phyloP scores from a whole-genome alignment of 1,140 invertebrate species.

The Atopsyche davidsoni region DNA sequence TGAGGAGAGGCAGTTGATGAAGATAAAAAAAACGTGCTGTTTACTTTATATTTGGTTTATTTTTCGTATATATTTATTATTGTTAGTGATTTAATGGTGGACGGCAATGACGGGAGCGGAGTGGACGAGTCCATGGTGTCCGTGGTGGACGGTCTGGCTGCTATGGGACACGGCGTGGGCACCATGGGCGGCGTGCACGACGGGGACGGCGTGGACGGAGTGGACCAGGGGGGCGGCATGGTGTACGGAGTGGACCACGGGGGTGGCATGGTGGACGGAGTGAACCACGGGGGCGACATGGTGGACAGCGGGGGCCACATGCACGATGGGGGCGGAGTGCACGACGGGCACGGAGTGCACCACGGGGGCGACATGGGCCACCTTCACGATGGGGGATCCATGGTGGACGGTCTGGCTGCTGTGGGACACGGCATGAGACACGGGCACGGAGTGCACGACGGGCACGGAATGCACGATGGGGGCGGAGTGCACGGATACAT shows the following conservation, averaged over 20 bases:
- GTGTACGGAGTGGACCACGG: slow-evolving; percentile 36
- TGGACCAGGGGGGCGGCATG: slow-evolving; percentile 35
- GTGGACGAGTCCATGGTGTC: slow-evolving; percentile 45
- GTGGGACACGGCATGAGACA: slow-evolving; percentile 31
- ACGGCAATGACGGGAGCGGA: slow-evolving; percentile 46
- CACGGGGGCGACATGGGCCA: slow-evolving; percentile 33
- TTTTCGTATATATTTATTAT: too few relatives aligned
- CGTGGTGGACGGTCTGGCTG: slow-evolving; percentile 39
- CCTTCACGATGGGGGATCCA: slow-evolving; percentile 13
- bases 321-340: slow-evolving; percentile 37
- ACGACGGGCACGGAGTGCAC: slow-evolving; percentile 33
- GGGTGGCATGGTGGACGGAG: slow-evolving; percentile 5
- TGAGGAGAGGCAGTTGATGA: too few relatives aligned
- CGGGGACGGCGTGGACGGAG: slow-evolving; percentile 32
- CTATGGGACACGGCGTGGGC: slow-evolving; percentile 36
- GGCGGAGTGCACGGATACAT: slow-evolving; percentile 30
- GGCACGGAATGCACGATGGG: slow-evolving; percentile 33
- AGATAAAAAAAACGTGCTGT: too few relatives aligned
- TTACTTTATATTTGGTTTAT: too few relatives aligned
- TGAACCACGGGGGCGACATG: slow-evolving; percentile 16
- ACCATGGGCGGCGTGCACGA: slow-evolving; percentile 40
- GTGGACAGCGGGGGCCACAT: slow-evolving; percentile 30
- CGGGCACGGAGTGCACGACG: slow-evolving; percentile 36
- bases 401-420: slow-evolving; percentile 28
- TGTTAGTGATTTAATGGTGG: too few relatives aligned